Base-by-base conservation (phyloP, 2,888 invertebrate species). In the Scrobipalpa atriplicella region DNA sequence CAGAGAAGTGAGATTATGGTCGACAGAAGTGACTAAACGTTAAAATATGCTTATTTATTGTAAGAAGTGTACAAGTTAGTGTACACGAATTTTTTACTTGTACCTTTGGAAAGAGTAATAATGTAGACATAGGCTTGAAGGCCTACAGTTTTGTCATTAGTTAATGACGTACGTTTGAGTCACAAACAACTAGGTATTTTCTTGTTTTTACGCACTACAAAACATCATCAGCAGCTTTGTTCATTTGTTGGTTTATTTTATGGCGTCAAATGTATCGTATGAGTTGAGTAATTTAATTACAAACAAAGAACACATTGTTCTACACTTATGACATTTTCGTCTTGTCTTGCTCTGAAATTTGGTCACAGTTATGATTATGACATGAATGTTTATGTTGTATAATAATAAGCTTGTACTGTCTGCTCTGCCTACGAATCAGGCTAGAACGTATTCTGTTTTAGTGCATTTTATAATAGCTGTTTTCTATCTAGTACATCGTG, bases 301-400 rank as follows among this genome's bases (percentile, higher is more conserved):
- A 21, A 56, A 56, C 54, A 56, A 56, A 29, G 29, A 56, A 56
- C 54, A 13, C 54, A 56, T 58, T 58, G 38, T 58, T 58, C 58
- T 58, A 21, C 3, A n/a, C 58, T 58, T 58, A 29, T 38, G 38
- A 58, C 36, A 58, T 38, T 58, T 36, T 58, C n/a, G 29, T 29
- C 5, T 38, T n/a, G 2, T 21, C n/a, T n/a, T 56, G 21, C 13
- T 9, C 1, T 13, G 21, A 21, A 56, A 10, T 2, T 21, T 21
- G 21, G 38, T 38, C n/a, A 29, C 58, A 38, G 10, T 36, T 38
- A 16, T 58, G 2, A 16, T 58, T 38, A 29, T 58, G 38, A 58
- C 38, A 58, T 9, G 9, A 29, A 58, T 38, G 58, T n/a, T 58
- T 38, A 58, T 8, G 13, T 58, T 16, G 21, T 21, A 38, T 2